Base-by-base conservation (phyloP, 1,140 invertebrate species). In the Stegodyphus dumicola region DNA sequence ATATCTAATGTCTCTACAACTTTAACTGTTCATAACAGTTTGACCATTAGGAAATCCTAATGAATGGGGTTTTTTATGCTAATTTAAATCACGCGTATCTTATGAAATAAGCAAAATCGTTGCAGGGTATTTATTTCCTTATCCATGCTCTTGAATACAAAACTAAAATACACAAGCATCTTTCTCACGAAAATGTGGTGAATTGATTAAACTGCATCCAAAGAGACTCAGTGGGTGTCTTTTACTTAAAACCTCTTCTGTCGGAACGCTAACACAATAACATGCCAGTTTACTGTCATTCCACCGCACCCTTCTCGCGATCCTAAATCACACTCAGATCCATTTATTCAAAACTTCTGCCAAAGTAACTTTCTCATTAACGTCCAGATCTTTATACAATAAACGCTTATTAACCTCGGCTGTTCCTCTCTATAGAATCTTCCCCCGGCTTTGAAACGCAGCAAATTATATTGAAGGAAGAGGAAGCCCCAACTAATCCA, bases 311-410 rank as follows among this genome's bases (percentile, higher is more conserved):
- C 56, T 60, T 60, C 5, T 10, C 56, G 5, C 9, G 56, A 5
- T 5, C 56, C 56, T 10, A 60, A 60, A 60, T 60, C 56, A 60
- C 56, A 60, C 56, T 1, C 76, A 17, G n/a, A 66, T 65, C 75
- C 75, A 65, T 48, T 18, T 49, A 77, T 60, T 49, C 10, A 18
- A 66, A 67, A 52, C 64, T 51, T 53, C 76, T 15, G 56, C 7
- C 65, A 9, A 48, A 17, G n/a, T 52, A 78, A 67, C 56, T 78
- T 78, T 71, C 76, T 66, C 65, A 78, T 78, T 78, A 78, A 78
- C 64, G 18, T 53, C 56, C 15, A 69, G 56, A 52, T 18, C 49
- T 52, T 78, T 33, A 7, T 15, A 78, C 64, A 78, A 69, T 67
- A 78, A 78, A 64, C 64, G 76, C 64, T 78, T 78, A 78, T 78